phyloP scores from a whole-genome alignment of 37 sponge, comb jelly and placozoan species.

The Theonella swinhoei region DNA sequence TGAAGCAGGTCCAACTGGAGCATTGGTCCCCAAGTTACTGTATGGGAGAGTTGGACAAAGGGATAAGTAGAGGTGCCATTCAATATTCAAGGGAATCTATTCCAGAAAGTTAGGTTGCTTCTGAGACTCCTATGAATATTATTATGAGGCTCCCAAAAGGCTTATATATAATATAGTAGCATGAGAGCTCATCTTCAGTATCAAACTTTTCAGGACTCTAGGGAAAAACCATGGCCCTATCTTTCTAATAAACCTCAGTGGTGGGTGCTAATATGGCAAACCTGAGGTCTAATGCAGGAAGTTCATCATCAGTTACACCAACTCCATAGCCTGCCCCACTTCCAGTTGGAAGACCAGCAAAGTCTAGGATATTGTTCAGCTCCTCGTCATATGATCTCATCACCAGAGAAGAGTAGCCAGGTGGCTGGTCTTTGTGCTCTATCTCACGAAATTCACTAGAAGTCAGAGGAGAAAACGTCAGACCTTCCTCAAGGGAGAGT shows the following conservation, averaged over 20 bases:
- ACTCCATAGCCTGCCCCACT: slow-evolving; percentile 76
- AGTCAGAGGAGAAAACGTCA: slow-evolving; percentile 46
- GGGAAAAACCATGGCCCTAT: too few species aligned
- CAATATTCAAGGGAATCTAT: too few species aligned
- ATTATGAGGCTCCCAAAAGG: too few species aligned
- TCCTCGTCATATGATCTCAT: slow-evolving; percentile 33
- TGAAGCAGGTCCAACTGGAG: slow-evolving; percentile 64
- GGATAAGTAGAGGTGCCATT: too few species aligned
- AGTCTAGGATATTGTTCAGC: slow-evolving; percentile 49
- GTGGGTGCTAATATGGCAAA: too few species aligned
- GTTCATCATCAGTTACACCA: slow-evolving; percentile 72
- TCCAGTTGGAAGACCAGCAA: slow-evolving; percentile 55
- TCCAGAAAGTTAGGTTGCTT: too few species aligned
- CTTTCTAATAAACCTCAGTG: too few species aligned
- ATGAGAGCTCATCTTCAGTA: too few species aligned
- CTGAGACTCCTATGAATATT: too few species aligned
- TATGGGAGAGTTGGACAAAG: too few species aligned
- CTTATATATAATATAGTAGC: too few species aligned
- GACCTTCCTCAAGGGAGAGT: background rate
- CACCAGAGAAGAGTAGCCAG: slow-evolving; percentile 5
- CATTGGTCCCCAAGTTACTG: slow-evolving; percentile 26
- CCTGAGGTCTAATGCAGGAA: slow-evolving; percentile 14
- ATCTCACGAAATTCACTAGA: slow-evolving; percentile 44
- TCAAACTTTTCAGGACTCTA: too few species aligned
- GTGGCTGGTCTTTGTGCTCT: background rate